These are phyloP conservation scores for Ichneumoninae sp. DNA, from an alignment of 2,888 invertebrate species.

Conservation along the genomic window DNA sequence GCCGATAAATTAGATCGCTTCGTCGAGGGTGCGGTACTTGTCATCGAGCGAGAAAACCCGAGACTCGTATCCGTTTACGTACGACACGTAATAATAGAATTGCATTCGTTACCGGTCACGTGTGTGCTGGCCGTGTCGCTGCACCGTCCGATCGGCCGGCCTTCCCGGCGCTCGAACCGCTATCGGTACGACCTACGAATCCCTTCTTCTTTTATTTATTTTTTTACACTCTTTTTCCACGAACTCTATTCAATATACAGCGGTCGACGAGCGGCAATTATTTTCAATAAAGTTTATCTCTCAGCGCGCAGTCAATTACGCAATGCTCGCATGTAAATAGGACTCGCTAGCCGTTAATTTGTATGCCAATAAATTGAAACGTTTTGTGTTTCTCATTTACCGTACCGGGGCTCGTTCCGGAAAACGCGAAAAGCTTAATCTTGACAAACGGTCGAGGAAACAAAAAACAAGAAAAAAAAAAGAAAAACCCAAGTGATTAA, in stretches of 20 bases:
- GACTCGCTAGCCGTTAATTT: not conserved
- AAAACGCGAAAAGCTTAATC: slow-evolving; percentile 62
- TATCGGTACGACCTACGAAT: not conserved
- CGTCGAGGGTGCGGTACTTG: slow-evolving; percentile 39
- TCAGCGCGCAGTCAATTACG: not conserved
- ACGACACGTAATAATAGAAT: slow-evolving; percentile 28
- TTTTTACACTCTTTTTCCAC: not conserved
- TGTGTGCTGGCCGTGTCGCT: not conserved
- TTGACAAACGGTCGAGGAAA: slow-evolving; percentile 45
- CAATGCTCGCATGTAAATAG: slow-evolving; percentile 8
- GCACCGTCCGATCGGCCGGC: slow-evolving; percentile 26
- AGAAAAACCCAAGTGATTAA: not conserved
- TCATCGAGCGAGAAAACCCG: slow-evolving; percentile 28
- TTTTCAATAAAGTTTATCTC: slow-evolving; percentile 8
- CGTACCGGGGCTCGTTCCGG: slow-evolving; percentile 66
- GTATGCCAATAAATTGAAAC: slow-evolving; percentile 7
- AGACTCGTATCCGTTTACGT: not conserved
- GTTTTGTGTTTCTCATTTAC: slow-evolving; percentile 11
- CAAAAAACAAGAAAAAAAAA: slow-evolving; percentile 23
- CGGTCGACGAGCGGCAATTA: not conserved
- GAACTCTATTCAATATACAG: slow-evolving; percentile 10
- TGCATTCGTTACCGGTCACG: slow-evolving; percentile 29
- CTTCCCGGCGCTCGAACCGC: not conserved
- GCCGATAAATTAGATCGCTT: slow-evolving; percentile 40
- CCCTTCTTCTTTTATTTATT: not conserved